Base-by-base conservation (phyloP, 2,113 vertebrate species). In the Terrapene triunguis region DNA sequence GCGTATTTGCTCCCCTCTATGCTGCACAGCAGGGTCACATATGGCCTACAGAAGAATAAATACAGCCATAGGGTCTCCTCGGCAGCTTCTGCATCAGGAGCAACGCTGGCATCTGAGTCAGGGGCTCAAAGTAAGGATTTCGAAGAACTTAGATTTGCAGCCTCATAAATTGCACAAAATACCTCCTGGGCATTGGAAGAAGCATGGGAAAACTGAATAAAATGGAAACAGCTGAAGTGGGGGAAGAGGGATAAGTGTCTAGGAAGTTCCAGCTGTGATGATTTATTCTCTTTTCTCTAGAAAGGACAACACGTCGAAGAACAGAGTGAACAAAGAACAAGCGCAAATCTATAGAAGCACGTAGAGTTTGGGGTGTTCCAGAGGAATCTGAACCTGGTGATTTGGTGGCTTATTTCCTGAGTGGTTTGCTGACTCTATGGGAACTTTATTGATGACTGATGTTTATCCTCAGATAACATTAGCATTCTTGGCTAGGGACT, bases 241-340 rank as follows among this genome's bases (percentile, higher is more conserved):
- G 85, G 51, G n/a, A 72, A 72, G n/a, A 22, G 65, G n/a, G 19
- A 51, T 82, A 92, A 82, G 48, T 44, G 25, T n/a, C 80, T 87
- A 4, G 29, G 80, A 92, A 82, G 74, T 92, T 76, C 80, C 53
- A 10, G 53, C 79, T 76, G 80, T 51, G 22, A 55, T 69, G 84
- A 93, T 91, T 83, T 89, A 78, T 88, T 89, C 74, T 82, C 32
- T 91, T 55, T 80, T 88, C 65, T 92, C 69, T 48, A 80, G 81
- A 81, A 93, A 91, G 48, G 57, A n/a, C 74, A 76, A 14, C 42
- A 57, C 59, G 69, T 5, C 1, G 32, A 54, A 91, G 93, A 90
- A 59, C 0, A 7, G 62, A 87, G 17, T 79, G 81, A 91, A 79
- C 5, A 92, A 80, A 84, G 21, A 51, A 22, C 54, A 79, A 19